A percentile compares a stretch with the other conserved stretches of the same genome.
phyloP scores from a whole-genome alignment of 1,140 invertebrate species.

The Andrena cerasifolii region DNA sequence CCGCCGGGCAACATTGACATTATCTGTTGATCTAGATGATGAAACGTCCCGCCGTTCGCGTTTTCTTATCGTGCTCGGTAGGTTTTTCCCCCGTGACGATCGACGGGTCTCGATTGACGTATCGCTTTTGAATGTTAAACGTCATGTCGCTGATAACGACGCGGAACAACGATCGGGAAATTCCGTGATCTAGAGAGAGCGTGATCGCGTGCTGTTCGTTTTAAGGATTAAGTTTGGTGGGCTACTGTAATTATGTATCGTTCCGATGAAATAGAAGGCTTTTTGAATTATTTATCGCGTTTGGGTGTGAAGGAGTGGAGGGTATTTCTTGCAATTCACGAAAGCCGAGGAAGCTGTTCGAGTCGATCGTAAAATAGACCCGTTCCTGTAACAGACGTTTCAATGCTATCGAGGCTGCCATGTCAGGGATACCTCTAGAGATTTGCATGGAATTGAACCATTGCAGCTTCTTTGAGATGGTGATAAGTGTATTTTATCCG shows the following conservation, averaged over 20 bases:
- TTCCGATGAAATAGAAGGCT: no score
- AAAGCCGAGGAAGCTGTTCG: conserved; percentile 4
- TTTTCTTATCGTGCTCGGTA: conserved; percentile 6
- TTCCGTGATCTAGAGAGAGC: no score
- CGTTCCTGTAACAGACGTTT: conserved; percentile 28
- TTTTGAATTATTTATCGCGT: no score
- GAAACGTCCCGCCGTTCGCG: neutral
- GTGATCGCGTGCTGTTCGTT: no score
- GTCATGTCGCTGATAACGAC: neutral
- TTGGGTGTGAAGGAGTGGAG: no score
- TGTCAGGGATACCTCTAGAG: conserved; percentile 20
- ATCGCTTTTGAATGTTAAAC: neutral
- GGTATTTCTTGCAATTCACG: no score
- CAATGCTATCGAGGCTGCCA: conserved; percentile 1
- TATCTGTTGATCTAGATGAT: conserved; percentile 24
- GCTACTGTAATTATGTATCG: no score
- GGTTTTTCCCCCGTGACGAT: neutral
- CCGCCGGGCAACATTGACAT: neutral
- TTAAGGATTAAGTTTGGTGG: no score
- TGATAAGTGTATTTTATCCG: conserved; percentile 32
- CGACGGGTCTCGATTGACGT: neutral
- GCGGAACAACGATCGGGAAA: no score
- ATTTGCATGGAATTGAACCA: conserved; percentile 44
- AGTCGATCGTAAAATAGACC: conserved; percentile 31
- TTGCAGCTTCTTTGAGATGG: conserved; percentile 36